Conservation (phyloP, 1,140 invertebrate species). For the Rhyacophila brunnea region DNA sequence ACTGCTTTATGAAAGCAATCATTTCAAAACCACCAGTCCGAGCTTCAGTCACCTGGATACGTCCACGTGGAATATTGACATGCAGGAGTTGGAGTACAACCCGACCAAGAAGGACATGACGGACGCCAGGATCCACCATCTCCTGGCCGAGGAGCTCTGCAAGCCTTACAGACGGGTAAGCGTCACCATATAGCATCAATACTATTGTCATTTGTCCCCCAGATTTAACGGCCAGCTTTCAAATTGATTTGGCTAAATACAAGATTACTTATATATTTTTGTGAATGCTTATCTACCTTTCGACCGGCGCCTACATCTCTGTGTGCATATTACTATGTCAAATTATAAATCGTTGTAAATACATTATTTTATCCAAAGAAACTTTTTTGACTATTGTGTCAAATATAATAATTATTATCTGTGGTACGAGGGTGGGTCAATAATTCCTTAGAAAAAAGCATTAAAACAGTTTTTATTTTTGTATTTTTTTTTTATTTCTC, state of each 20-base stretch:
- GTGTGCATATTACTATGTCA: too few species aligned
- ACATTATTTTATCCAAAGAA: too few species aligned
- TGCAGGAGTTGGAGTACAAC: constrained; percentile 90
- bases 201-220: background rate
- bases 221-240: constrained; percentile 2
- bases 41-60: constrained; percentile 79
- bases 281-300: constrained; percentile 9
- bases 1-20: too few species aligned
- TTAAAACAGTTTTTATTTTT: too few species aligned
- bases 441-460: too few species aligned
- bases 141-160: constrained; percentile 86
- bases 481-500: too few species aligned
- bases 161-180: constrained; percentile 86
- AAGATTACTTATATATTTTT: too few species aligned
- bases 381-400: too few species aligned
- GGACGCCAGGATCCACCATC: constrained; percentile 89
- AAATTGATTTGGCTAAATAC: constrained; percentile 14
- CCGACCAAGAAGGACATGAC: constrained; percentile 87
- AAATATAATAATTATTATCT: too few species aligned
- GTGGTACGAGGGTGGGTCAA: too few species aligned
- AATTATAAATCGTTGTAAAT: too few species aligned
- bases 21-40: constrained; percentile 52
- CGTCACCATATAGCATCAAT: constrained; percentile 20
- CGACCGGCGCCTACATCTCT: too few species aligned
- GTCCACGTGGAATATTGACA: constrained; percentile 84